Evolutionary conservation across 1,140 invertebrate genomes (phyloP).

Genomic region (Phortica variegata): DNA sequence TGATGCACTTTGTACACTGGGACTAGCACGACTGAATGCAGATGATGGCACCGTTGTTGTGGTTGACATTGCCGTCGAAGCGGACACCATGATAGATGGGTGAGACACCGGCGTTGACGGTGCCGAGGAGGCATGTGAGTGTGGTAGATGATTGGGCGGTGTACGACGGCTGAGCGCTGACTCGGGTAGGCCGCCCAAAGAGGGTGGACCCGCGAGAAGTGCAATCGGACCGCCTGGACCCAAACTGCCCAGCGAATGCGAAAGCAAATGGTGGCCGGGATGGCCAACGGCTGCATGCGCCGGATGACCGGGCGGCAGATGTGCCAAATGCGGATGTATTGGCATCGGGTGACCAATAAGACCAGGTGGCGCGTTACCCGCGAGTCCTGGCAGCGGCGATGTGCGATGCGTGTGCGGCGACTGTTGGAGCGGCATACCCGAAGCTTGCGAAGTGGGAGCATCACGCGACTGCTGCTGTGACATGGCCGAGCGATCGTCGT

Average conservation of each 20-base stretch:
- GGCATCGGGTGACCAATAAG: conserved; percentile 50
- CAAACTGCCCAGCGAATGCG: conserved; percentile 44
- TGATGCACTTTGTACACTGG: conserved; percentile 48
- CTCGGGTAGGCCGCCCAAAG: conserved; percentile 43
- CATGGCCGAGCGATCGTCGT: conserved; percentile 26
- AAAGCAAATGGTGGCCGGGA: conserved; percentile 46
- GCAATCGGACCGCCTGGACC: conserved; percentile 48
- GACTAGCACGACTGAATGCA: conserved; percentile 56
- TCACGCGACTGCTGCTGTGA: no score
- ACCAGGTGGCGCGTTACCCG: conserved; percentile 38
- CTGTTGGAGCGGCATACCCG: conserved; percentile 39
- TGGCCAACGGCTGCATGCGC: conserved; percentile 47
- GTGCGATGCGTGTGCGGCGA: conserved; percentile 48
- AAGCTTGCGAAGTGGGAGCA: conserved; percentile 32
- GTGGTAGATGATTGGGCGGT: conserved; percentile 43
- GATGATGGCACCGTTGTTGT: conserved; percentile 53
- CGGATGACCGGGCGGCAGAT: conserved; percentile 50
- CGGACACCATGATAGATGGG: conserved; percentile 17
- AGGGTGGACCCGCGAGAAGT: conserved; percentile 40
- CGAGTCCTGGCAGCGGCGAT: conserved; percentile 42
- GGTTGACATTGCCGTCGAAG: conserved; percentile 28
- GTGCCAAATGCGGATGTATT: conserved; percentile 50
- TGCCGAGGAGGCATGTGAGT: conserved; percentile 39
- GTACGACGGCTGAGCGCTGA: conserved; percentile 47
- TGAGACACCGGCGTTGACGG: conserved; percentile 37